phyloP scores from a whole-genome alignment of 2,797 vertebrate genomes.

The Carapus acus region DNA sequence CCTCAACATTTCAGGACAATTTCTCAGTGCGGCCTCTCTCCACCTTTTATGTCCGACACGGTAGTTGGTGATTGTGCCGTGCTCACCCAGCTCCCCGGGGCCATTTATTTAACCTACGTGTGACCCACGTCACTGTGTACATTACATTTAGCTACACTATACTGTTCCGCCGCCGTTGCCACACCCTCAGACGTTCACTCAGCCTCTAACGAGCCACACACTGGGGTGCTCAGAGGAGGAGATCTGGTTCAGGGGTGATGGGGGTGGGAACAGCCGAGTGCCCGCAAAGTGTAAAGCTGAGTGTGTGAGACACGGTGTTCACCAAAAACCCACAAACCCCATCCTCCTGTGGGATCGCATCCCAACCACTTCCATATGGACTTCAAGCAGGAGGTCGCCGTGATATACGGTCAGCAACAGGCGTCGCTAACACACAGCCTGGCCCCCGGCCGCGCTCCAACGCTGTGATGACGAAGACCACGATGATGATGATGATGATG shows the following conservation, averaged over 20 bases:
- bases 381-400: conserved; percentile 53
- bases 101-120: conserved; percentile 55
- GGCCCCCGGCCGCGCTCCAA: too few species aligned
- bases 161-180: conserved; percentile 40
- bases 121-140: conserved; percentile 61
- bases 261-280: too few species aligned
- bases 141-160: conserved; percentile 55
- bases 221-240: conserved; percentile 38
- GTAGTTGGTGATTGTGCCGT: conserved; percentile 44
- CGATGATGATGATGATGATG: conserved; percentile 7
- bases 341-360: conserved; percentile 57
- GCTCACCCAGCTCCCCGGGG: conserved; percentile 37
- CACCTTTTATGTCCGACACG: too few species aligned
- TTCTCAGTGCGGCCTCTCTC: too few species aligned
- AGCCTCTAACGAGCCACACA: conserved; percentile 63
- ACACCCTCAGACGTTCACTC: conserved; percentile 39
- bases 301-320: conserved; percentile 53
- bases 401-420: conserved; percentile 50
- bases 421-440: conserved; percentile 44
- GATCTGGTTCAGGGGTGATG: conserved; percentile 51
- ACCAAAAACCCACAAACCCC: conserved; percentile 62
- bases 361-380: conserved; percentile 71
- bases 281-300: conserved; percentile 59
- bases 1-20: too few species aligned
- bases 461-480: too few species aligned